Conservation (phyloP, 1,140 invertebrate genomes). For the Calephelis nemesis region DNA sequence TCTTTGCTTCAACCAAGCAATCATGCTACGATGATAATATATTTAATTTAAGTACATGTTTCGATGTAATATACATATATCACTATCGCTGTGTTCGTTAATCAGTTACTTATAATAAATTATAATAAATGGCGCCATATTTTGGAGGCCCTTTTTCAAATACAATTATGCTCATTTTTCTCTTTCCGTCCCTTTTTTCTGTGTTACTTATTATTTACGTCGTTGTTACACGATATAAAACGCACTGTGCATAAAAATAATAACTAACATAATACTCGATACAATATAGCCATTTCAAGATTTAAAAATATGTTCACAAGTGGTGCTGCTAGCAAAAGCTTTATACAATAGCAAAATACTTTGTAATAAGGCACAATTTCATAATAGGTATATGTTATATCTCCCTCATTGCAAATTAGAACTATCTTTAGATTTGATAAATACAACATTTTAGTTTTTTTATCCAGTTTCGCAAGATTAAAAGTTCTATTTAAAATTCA, state of each 20-base stretch:
- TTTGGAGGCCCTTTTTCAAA: constrained; percentile 28
- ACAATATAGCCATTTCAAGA: neutral
- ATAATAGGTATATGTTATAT: no score
- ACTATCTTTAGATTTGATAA: no score
- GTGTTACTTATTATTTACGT: constrained; percentile 25
- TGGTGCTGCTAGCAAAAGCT: no score
- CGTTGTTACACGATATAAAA: neutral
- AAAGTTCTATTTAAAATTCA: no score
- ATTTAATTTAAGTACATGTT: constrained; percentile 32
- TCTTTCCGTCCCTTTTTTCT: constrained; percentile 57
- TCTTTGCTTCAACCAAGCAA: constrained; percentile 29
- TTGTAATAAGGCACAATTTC: no score
- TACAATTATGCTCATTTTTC: constrained; percentile 58
- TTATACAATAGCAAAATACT: no score
- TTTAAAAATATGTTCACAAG: no score
- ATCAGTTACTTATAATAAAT: constrained; percentile 30
- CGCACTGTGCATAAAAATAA: neutral
- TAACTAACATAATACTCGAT: neutral
- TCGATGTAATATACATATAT: constrained; percentile 43
- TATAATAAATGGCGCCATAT: constrained; percentile 28
- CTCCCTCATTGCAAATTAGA: no score
- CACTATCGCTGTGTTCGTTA: constrained; percentile 53
- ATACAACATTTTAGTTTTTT: no score
- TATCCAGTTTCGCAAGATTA: no score
- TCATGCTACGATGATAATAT: constrained; percentile 31